phyloP scores from a whole-genome alignment of 2,113 vertebrate genomes.

The Menura novaehollandiae region DNA sequence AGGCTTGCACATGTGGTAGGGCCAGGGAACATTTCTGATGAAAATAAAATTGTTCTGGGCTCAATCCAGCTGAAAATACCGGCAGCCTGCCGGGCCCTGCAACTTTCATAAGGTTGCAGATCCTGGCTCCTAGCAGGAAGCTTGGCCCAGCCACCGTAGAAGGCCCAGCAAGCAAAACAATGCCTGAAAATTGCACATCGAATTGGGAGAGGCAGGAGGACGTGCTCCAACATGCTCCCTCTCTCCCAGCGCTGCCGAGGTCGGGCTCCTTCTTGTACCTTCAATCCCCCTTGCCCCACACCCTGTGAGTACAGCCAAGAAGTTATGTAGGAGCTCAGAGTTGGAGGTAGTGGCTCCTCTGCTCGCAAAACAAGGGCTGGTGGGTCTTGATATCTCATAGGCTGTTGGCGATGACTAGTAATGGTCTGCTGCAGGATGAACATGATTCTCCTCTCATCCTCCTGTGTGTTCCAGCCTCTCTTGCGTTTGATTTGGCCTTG shows the following conservation, averaged over 20 bases:
- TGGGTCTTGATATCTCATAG: neutral
- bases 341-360: neutral
- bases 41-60: slow-evolving; percentile 66
- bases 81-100: slow-evolving; percentile 47
- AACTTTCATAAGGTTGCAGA: slow-evolving; percentile 57
- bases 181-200: neutral
- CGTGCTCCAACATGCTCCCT: neutral
- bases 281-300: neutral
- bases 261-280: neutral
- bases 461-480: neutral
- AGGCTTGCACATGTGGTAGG: slow-evolving; percentile 52
- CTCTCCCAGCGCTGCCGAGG: rapidly evolving
- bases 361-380: neutral
- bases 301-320: neutral
- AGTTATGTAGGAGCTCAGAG: neutral
- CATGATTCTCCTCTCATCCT: neutral
- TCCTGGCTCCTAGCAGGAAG: slow-evolving; percentile 49
- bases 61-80: slow-evolving; percentile 49
- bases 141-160: neutral
- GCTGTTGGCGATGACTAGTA: neutral
- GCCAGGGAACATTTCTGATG: slow-evolving; percentile 62
- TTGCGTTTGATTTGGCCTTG: neutral
- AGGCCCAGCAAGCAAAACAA: slow-evolving; percentile 42
- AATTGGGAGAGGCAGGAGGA: neutral
- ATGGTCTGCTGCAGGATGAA: neutral